A percentile compares a stretch with the other conserved stretches of the same genome.
Evolutionary conservation across 2,888 invertebrate species (phyloP).

Genomic region (Xanthorhoe designata): DNA sequence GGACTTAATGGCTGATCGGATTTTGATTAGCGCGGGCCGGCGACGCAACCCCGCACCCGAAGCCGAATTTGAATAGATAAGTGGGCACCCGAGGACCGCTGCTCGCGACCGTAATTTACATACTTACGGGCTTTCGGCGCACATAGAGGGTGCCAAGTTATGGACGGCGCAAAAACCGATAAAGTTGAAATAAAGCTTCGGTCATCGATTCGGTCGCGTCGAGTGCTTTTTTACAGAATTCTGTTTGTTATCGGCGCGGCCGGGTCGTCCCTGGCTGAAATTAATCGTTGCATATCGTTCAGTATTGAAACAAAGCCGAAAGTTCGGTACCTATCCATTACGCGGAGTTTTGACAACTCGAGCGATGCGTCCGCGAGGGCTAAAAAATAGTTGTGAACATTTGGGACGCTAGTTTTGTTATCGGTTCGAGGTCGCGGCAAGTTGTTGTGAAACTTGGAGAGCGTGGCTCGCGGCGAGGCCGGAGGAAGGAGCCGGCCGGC

Average conservation of each 20-base stretch:
- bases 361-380: conserved; percentile 27
- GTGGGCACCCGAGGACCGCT: conserved; percentile 81
- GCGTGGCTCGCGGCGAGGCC: conserved; percentile 36
- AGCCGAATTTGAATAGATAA: conserved; percentile 86
- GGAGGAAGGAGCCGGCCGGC: conserved; percentile 53
- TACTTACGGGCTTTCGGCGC: conserved; percentile 84
- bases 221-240: conserved; percentile 75
- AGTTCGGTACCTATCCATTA: conserved; percentile 27
- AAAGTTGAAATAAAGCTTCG: conserved; percentile 83
- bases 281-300: conserved; percentile 60
- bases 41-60: conserved; percentile 77
- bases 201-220: conserved; percentile 77
- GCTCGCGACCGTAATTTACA: conserved; percentile 85
- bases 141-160: conserved; percentile 80
- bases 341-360: conserved; percentile 42
- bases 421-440: conserved; percentile 55
- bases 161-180: conserved; percentile 81
- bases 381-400: conserved; percentile 38
- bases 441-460: conserved; percentile 58
- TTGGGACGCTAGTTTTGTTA: conserved; percentile 51
- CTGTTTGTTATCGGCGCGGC: conserved; percentile 73
- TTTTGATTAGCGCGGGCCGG: conserved; percentile 85
- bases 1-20: conserved; percentile 86
- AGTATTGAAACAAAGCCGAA: conserved; percentile 33
- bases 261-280: conserved; percentile 53